Conservation (phyloP, 37 sponge, comb jelly and placozoan species). For the Tethya wilhelma region DNA sequence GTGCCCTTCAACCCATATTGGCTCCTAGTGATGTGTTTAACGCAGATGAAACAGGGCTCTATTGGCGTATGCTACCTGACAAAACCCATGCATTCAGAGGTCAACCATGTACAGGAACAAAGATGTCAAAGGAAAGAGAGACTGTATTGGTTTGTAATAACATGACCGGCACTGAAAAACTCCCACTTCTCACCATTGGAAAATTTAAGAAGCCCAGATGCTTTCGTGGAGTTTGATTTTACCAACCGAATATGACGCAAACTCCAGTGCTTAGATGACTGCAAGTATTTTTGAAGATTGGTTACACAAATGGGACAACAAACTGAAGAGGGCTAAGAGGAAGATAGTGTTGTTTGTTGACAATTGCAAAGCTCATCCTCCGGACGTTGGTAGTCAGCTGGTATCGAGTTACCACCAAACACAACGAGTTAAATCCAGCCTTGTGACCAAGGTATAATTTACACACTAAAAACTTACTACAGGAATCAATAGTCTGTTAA, state of each 20-base stretch:
- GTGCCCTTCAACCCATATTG: neutral
- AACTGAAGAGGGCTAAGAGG: neutral
- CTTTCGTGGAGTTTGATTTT: constrained; percentile 18
- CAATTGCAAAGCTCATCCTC: constrained; percentile 39
- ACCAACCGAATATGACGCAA: constrained; percentile 31
- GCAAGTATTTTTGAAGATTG: constrained; percentile 17
- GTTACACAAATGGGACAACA: constrained; percentile 14
- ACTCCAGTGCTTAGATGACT: constrained; percentile 48
- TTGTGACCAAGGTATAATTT: constrained; percentile 35
- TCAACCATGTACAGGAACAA: constrained; percentile 24
- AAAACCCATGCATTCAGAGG: constrained; percentile 21
- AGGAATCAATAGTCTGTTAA: constrained; percentile 6
- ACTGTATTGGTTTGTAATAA: constrained; percentile 45
- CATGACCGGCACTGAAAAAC: constrained; percentile 50
- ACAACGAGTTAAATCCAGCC: constrained; percentile 35
- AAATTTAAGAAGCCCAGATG: constrained; percentile 31
- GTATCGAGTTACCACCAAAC: constrained; percentile 31
- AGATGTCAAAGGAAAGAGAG: constrained; percentile 14
- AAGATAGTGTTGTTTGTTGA: constrained; percentile 29
- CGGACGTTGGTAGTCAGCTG: neutral
- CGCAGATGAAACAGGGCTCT: constrained; percentile 44
- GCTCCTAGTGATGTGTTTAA: constrained; percentile 24
- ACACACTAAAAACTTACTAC: constrained; percentile 19
- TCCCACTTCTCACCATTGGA: constrained; percentile 24
- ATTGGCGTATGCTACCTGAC: constrained; percentile 25